These are phyloP conservation scores for Pholis gunnellus DNA, from an alignment of 2,113 vertebrate genomes.

Conservation along the genomic window DNA sequence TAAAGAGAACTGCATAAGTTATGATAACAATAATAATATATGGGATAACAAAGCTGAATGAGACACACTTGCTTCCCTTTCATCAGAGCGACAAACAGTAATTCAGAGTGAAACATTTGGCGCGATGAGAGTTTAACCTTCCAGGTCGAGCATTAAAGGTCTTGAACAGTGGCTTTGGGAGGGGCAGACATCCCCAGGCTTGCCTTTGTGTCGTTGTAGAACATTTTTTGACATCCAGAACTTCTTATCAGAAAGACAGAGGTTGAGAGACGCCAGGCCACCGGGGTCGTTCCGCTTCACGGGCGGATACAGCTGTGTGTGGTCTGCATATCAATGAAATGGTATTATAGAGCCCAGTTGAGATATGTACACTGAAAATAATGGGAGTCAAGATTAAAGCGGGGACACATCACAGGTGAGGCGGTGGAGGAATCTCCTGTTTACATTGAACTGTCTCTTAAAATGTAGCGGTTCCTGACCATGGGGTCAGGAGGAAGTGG, in stretches of 20 bases:
- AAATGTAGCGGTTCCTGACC: background rate
- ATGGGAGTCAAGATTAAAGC: background rate
- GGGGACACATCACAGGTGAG: background rate
- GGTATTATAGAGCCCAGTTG: background rate
- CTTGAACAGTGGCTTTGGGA: background rate
- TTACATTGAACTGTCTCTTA: background rate
- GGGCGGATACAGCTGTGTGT: constrained; percentile 23
- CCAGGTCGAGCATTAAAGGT: constrained; percentile 4
- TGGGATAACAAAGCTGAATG: background rate
- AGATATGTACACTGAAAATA: constrained; percentile 1
- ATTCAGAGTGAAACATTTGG: background rate
- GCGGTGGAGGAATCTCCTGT: too few relatives aligned
- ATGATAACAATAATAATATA: background rate
- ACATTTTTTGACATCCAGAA: constrained; percentile 24
- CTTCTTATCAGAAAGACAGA: constrained; percentile 19
- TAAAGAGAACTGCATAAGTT: background rate
- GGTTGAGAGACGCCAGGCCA: constrained; percentile 23
- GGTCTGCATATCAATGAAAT: constrained; percentile 52
- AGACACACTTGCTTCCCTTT: background rate
- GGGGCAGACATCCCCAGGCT: background rate
- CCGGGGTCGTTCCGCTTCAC: constrained; percentile 41
- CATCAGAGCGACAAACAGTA: background rate
- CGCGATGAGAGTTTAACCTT: background rate
- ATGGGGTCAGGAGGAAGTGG: background rate
- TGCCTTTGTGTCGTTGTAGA: background rate